Conservation (phyloP, 1,140 invertebrate species). For the Eriocheir sinensis region DNA sequence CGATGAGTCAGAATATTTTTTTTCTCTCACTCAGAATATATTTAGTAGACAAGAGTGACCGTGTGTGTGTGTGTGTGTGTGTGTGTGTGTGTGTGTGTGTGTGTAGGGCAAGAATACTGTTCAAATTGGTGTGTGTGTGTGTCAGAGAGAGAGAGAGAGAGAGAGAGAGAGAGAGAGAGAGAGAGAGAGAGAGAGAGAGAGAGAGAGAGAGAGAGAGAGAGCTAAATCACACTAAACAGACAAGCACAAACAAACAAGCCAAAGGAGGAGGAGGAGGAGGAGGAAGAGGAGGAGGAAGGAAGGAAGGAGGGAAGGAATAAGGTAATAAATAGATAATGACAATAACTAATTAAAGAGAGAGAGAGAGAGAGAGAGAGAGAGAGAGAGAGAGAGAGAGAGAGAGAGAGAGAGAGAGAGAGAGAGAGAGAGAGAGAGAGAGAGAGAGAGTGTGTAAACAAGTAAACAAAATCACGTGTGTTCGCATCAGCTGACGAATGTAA, state of each 20-base stretch:
- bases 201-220: not conserved
- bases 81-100: slow-evolving; percentile 33
- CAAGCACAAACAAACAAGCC: slow-evolving; percentile 24
- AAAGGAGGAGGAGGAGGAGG: no score
- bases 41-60: not conserved
- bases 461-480: no score
- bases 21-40: not conserved
- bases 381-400: slow-evolving; percentile 26
- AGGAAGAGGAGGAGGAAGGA: no score
- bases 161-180: not conserved
- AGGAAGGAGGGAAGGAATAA: no score
- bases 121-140: not conserved
- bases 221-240: no score
- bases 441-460: not conserved
- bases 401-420: not conserved
- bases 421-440: not conserved
- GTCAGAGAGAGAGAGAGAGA: slow-evolving; percentile 1
- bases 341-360: no score
- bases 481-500: no score
- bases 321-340: no score
- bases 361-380: not conserved
- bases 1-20: slow-evolving; percentile 17
- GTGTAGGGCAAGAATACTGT: not conserved
- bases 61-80: not conserved
- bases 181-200: not conserved